Evolutionary conservation across 2,113 vertebrate genomes (phyloP).

Genomic region (Tetrax tetrax): DNA sequence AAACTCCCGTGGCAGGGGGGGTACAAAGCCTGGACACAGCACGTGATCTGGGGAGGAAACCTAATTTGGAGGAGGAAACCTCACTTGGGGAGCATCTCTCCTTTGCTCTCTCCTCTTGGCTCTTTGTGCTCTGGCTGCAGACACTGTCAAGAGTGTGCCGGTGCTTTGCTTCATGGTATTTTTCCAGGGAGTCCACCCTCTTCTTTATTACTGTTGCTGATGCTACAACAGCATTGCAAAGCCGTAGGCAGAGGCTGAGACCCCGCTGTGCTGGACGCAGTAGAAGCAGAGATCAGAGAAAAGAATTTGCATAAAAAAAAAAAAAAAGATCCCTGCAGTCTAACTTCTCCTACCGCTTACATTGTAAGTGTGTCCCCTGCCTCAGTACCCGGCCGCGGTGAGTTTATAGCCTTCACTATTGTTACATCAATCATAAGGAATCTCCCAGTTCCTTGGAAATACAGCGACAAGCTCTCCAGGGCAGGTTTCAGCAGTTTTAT

Average conservation of each 20-base stretch:
- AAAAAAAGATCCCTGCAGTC: not conserved
- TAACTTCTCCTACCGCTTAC: not conserved
- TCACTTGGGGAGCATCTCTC: not conserved
- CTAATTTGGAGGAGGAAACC: not conserved
- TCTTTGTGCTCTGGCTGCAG: not conserved
- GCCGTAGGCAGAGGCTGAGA: not conserved
- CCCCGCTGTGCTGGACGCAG: not conserved
- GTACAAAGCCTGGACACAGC: accelerated
- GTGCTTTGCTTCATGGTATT: not conserved
- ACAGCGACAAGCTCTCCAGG: not conserved
- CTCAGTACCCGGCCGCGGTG: not conserved
- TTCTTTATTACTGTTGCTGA: not conserved
- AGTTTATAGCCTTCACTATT: conserved; percentile 3
- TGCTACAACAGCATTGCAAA: not conserved
- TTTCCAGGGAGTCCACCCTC: not conserved
- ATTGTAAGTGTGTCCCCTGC: not conserved
- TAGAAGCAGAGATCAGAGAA: conserved; percentile 3
- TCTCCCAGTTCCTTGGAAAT: conserved; percentile 32
- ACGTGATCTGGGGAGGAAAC: not conserved
- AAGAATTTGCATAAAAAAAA: not conserved
- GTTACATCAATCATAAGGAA: conserved; percentile 26
- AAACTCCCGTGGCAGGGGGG: not conserved
- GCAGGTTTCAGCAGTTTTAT: conserved; percentile 29
- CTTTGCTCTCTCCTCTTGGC: not conserved
- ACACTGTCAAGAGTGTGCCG: not conserved